Evolutionary conservation across 2,797 vertebrate genomes (phyloP), one percentile per base, ranked within the genome.

Genomic region (Tachyglossus aculeatus): DNA sequence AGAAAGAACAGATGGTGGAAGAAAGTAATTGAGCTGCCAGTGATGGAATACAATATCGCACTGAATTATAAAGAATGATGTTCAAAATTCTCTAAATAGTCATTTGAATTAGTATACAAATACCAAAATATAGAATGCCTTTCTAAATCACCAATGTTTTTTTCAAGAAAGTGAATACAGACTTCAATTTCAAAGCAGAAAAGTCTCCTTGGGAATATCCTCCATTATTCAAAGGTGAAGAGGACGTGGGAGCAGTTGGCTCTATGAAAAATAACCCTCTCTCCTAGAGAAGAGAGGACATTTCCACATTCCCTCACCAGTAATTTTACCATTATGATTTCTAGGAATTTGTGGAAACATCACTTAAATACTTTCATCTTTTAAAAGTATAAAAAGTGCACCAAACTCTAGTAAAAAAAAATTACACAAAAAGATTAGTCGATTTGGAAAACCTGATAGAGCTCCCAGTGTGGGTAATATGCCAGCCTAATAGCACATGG

Each of bases 1-100:
- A 75, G 73, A 84, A 88, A 78, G 84, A 87, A 84, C 92, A 93
- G 91, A 92, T 90, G 90, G 90, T 71, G 55, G 80, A 87, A 88
- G 85, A 90, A 90, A 90, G 75, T 89, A 91, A 89, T 81, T 88
- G 87, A 85, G 88, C 86, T 90, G 76, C 83, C n/a, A 62, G 82
- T 78, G 83, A 86, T 77, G 64, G 85, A 88, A 88, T 82, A 87
- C 69, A 82, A 70, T 77, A 87, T 88, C 88, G 83, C 91, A 86
- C 86, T 87, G 82, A 89, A 89, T 87, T 87, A 78, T 74, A 88
- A 91, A 88, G 81, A 82, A 85, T 50, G 36, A 56, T 43, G 32
- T 51, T 68, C 56, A 53, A 70, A 80, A 87, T 77, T 76, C 78
- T 60, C 47, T 76, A 85, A 88, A 85, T 41, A 76, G 45, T 41